These are phyloP conservation scores for Calephelis perditalis DNA, from an alignment of 2,888 invertebrate genomes.

Conservation along the genomic window DNA sequence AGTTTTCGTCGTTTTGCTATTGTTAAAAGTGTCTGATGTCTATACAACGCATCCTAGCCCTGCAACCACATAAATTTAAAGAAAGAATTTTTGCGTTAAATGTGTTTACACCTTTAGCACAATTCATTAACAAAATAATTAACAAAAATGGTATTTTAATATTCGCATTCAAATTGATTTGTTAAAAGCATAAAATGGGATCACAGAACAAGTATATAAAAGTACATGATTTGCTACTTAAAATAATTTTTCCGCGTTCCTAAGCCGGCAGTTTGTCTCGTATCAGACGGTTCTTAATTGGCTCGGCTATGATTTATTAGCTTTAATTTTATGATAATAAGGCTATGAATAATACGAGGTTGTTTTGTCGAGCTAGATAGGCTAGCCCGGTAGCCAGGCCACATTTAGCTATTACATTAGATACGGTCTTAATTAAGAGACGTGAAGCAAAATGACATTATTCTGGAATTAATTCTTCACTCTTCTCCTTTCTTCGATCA, in stretches of 20 bases:
- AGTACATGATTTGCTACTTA: constrained; percentile 32
- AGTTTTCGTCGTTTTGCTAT: too few relatives aligned
- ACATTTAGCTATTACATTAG: constrained; percentile 5
- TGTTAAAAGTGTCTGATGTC: too few relatives aligned
- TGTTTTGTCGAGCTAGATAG: constrained; percentile 32
- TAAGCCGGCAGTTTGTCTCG: constrained; percentile 42
- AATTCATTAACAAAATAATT: too few relatives aligned
- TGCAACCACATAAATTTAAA: too few relatives aligned
- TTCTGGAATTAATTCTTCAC: too few relatives aligned
- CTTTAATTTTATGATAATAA: constrained; percentile 74
- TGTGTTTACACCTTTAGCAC: too few relatives aligned
- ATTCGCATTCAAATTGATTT: too few relatives aligned
- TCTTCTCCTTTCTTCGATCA: too few relatives aligned
- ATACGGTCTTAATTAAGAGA: background rate
- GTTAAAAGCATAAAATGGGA: background rate
- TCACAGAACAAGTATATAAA: constrained; percentile 15
- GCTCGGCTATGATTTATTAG: constrained; percentile 66
- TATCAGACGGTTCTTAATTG: constrained; percentile 52
- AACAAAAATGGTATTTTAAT: too few relatives aligned
- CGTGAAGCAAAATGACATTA: too few relatives aligned
- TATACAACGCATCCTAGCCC: too few relatives aligned
- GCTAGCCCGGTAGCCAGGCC: constrained; percentile 20
- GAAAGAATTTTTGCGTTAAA: too few relatives aligned
- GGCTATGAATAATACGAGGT: constrained; percentile 63
- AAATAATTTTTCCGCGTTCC: constrained; percentile 53